Base-by-base conservation (phyloP, 1,140 invertebrate species). In the Bilobella aurantiaca region DNA sequence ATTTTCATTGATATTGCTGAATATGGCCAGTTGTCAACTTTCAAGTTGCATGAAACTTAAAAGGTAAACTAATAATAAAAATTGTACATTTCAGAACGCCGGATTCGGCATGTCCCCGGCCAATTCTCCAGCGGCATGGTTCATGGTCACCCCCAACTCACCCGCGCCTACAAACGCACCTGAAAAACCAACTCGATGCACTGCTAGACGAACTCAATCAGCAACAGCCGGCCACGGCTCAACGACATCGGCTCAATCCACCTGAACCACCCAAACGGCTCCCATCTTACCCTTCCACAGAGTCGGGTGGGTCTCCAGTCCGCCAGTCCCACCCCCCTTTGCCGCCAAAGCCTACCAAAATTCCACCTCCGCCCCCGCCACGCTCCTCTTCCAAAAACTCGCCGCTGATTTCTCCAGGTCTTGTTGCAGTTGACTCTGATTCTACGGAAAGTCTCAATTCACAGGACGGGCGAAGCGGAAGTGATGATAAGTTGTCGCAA, bases 181-280 rank as follows among this genome's bases (percentile, higher is more conserved):
- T 82, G 89, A 92, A 86, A n/a, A 93, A 91, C 86, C 88, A 90
- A 84, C 88, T 93, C 86, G 90, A 94, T 86, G 88, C 89, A 85
- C 78, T 94, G 86, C 78, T 94, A 89, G 90, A 93, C 76, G 91
- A 94, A 78, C 47, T 21, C 2, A 18, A 46, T 16, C 29, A 25
- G 21, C 31, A 60, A 21, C 31, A 58, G 28, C 57, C 27, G n/a
- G 21, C 12, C 29, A 42, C 37, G 28, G n/a, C 25, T 28, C 53
- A 64, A 57, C 29, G 37, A 29, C 29, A 67, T 69, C 34, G 73
- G 37, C 61, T 71, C 12, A 27, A 64, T 16, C 69, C 68, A 12
- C 66, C 67, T 0, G 66, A 61, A 30, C 74, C 74, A 25, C 73
- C 74, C 12, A 68, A 71, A 32, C 63, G 75, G 23, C 63, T 74